These are phyloP conservation scores for Gastrophysa polygoni DNA, from an alignment of 2,888 invertebrate species.

Conservation along the genomic window DNA sequence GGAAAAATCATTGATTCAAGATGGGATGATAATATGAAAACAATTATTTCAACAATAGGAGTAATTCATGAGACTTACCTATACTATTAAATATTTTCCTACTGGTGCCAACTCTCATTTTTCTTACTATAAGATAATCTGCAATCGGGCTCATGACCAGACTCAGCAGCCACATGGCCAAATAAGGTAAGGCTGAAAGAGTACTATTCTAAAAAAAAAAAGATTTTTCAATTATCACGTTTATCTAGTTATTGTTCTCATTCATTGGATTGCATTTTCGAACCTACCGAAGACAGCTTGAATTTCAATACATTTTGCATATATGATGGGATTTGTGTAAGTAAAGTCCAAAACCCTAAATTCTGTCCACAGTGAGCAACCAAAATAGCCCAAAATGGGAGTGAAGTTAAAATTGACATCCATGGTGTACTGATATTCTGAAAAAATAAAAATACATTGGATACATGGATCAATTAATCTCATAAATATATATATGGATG, in stretches of 20 bases:
- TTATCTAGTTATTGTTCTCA: no score
- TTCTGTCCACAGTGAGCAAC: conserved; percentile 76
- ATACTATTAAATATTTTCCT: conserved; percentile 67
- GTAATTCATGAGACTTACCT: conserved; percentile 36
- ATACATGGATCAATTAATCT: no score
- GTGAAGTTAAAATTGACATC: conserved; percentile 73
- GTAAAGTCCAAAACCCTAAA: conserved; percentile 83
- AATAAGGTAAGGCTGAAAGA: conserved; percentile 74
- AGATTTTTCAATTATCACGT: no score
- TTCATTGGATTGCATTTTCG: no score
- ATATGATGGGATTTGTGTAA: conserved; percentile 83
- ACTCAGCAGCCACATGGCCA: conserved; percentile 73
- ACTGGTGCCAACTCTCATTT: conserved; percentile 46
- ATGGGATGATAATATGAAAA: background rate
- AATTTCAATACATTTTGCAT: conserved; percentile 74
- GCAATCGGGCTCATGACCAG: conserved; percentile 73
- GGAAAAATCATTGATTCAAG: no score
- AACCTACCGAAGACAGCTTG: conserved; percentile 69
- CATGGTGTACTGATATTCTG: conserved; percentile 68
- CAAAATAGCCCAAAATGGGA: conserved; percentile 76
- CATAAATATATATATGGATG: no score
- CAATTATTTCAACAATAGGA: background rate
- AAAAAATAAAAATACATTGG: conserved; percentile 24
- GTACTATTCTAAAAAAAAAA: conserved; percentile 67
- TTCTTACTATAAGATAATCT: conserved; percentile 64